Conservation (phyloP, 2,888 invertebrate species). For the Thymelicus sylvestris region DNA sequence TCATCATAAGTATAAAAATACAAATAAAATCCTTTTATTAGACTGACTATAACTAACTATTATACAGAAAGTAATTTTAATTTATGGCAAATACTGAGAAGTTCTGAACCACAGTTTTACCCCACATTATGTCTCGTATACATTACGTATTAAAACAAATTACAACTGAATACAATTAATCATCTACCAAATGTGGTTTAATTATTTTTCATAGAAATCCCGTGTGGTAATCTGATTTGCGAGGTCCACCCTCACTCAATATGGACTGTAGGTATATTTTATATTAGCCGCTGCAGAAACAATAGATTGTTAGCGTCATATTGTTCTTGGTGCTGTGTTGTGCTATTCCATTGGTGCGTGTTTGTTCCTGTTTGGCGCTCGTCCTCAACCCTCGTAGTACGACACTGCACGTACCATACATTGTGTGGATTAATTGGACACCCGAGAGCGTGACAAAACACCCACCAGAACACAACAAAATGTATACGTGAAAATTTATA, state of each 20-base stretch:
- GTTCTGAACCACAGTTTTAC: too few species aligned
- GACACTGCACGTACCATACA: conserved; percentile 21
- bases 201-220: conserved; percentile 47
- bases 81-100: too few species aligned
- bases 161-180: neutral
- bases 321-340: conserved; percentile 24
- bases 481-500: conserved; percentile 19
- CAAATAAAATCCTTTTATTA: too few species aligned
- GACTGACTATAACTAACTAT: too few species aligned
- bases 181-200: conserved; percentile 34
- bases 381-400: conserved; percentile 17
- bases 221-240: conserved; percentile 46
- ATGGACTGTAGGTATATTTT: conserved; percentile 23
- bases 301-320: conserved; percentile 35
- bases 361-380: conserved; percentile 34
- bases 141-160: too few species aligned
- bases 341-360: conserved; percentile 27
- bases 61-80: too few species aligned
- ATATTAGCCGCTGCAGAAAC: conserved; percentile 25
- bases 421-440: conserved; percentile 35
- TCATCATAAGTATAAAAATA: too few species aligned
- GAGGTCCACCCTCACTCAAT: conserved; percentile 23
- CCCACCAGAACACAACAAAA: conserved; percentile 27
- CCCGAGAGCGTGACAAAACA: conserved; percentile 20
- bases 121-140: too few species aligned